Percentiles rank a stretch among this genome's conserved stretches.
phyloP scores from a whole-genome alignment of 1,140 invertebrate genomes.

The Zaprionus lachaisei region DNA sequence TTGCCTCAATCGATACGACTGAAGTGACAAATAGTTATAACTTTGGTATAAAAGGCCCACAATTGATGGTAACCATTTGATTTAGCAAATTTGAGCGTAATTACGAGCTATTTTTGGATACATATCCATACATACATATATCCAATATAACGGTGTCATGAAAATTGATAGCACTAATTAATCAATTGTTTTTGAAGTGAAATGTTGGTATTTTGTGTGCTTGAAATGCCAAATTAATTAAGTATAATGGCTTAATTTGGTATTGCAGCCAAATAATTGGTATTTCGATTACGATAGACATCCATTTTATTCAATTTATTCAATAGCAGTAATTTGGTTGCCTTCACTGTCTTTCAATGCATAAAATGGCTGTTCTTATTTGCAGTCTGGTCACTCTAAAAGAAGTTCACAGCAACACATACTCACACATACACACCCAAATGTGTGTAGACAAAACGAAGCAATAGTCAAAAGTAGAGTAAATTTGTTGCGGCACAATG shows the following conservation, averaged over 20 bases:
- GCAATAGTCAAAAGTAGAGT: conserved; percentile 58
- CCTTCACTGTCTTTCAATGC: neutral
- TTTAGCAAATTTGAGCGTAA: conserved; percentile 13
- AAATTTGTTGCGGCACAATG: conserved; percentile 76
- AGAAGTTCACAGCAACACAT: conserved; percentile 28
- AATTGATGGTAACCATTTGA: conserved; percentile 17
- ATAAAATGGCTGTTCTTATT: neutral
- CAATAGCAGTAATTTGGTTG: neutral
- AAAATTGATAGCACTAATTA: conserved; percentile 4
- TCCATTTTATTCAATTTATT: conserved; percentile 2
- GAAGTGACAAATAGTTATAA: conserved; percentile 20
- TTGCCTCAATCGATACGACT: conserved; percentile 36
- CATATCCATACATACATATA: too few relatives aligned
- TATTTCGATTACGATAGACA: neutral
- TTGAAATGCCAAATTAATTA: conserved; percentile 4
- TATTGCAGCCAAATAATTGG: neutral
- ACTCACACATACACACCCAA: conserved; percentile 11
- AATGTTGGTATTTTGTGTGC: neutral
- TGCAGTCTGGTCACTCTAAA: conserved; percentile 35
- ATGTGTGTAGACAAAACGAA: conserved; percentile 20
- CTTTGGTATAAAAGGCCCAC: conserved; percentile 2
- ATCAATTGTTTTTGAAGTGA: neutral
- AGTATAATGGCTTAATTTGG: neutral
- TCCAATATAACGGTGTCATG: neutral
- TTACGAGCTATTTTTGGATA: conserved; percentile 8